Percentiles rank a stretch among this genome's conserved stretches.
Conservation (phyloP, 2,113 vertebrate genomes). For the Gymnarchus niloticus region DNA sequence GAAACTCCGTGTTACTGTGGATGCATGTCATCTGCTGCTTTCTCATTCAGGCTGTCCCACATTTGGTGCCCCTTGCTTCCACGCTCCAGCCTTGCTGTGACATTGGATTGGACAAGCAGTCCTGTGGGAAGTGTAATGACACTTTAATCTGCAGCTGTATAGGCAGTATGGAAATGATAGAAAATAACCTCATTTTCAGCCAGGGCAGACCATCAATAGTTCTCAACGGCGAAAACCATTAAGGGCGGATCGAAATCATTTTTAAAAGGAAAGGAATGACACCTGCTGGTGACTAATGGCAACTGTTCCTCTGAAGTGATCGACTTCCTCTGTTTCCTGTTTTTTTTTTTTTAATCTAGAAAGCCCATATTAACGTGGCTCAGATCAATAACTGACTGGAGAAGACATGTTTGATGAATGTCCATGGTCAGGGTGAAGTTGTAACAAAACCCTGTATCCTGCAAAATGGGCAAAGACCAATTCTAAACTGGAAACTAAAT, state of each 20-base stretch:
- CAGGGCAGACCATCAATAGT: neutral
- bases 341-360: neutral
- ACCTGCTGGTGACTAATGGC: neutral
- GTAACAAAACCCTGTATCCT: neutral
- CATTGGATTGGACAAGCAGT: neutral
- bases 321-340: slow-evolving; percentile 1
- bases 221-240: neutral
- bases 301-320: neutral
- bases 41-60: neutral
- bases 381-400: slow-evolving; percentile 2
- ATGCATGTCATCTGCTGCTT: no score
- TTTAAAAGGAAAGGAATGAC: neutral
- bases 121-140: neutral
- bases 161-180: neutral
- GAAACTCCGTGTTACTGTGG: no score
- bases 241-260: neutral
- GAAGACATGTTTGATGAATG: neutral
- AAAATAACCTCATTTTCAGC: neutral
- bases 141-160: neutral
- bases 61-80: neutral
- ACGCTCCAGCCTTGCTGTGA: neutral
- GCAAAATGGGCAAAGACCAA: neutral
- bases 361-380: neutral
- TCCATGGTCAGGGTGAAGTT: neutral
- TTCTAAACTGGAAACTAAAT: neutral